phyloP scores from a whole-genome alignment of 2,888 invertebrate genomes.

The Junonia oenone region DNA sequence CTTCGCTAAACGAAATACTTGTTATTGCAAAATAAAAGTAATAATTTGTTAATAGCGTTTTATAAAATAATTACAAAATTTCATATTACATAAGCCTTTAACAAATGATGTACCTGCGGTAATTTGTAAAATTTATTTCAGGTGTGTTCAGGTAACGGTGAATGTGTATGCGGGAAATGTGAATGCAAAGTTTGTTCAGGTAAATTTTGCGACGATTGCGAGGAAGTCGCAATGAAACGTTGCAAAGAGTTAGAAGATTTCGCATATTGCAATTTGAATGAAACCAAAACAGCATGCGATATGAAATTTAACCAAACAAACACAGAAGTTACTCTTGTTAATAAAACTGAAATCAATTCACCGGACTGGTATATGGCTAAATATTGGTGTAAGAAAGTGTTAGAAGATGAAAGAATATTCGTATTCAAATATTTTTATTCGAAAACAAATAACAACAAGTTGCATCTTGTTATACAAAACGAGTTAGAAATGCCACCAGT shows the following conservation, averaged over 20 bases:
- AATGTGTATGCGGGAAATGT: slow-evolving; percentile 85
- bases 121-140: slow-evolving; percentile 47
- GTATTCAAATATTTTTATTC: slow-evolving; percentile 49
- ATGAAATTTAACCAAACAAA: slow-evolving; percentile 34
- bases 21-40: too few species aligned
- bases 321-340: slow-evolving; percentile 36
- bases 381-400: slow-evolving; percentile 40
- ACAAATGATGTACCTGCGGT: too few species aligned
- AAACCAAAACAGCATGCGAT: slow-evolving; percentile 43
- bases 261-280: slow-evolving; percentile 79
- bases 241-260: slow-evolving; percentile 85
- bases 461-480: slow-evolving; percentile 52
- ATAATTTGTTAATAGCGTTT: too few species aligned
- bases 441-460: slow-evolving; percentile 28
- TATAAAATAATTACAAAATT: too few species aligned
- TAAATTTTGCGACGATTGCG: slow-evolving; percentile 85
- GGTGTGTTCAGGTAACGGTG: slow-evolving; percentile 77
- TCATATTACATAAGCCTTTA: too few species aligned
- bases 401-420: slow-evolving; percentile 42
- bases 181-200: slow-evolving; percentile 80
- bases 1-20: too few species aligned
- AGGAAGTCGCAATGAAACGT: slow-evolving; percentile 82
- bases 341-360: slow-evolving; percentile 43
- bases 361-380: slow-evolving; percentile 39
- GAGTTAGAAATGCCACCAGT: slow-evolving; percentile 45